A percentile compares a stretch with the other conserved stretches of the same genome.
Conservation (phyloP, 2,888 invertebrate species). For the Microctonus brassicae region DNA sequence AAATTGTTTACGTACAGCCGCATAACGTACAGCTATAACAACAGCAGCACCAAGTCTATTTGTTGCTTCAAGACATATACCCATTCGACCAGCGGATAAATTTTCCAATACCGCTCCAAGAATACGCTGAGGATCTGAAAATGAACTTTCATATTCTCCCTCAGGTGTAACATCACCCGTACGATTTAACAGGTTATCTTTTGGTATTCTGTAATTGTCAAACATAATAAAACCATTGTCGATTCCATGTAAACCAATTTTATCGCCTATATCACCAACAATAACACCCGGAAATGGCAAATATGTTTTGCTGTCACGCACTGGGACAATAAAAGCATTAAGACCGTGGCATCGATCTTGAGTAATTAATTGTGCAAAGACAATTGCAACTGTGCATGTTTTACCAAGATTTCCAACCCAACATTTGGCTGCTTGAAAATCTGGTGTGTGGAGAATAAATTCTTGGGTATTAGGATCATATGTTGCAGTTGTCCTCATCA, state of each 20-base stretch:
- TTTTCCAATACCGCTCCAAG: constrained; percentile 88
- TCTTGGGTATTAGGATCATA: constrained; percentile 81
- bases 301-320: constrained; percentile 83
- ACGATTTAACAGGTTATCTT: constrained; percentile 86
- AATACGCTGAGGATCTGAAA: constrained; percentile 88
- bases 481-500: constrained; percentile 88
- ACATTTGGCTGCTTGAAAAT: constrained; percentile 84
- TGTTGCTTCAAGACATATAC: constrained; percentile 78
- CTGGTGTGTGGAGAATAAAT: constrained; percentile 81
- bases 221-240: constrained; percentile 95
- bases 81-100: constrained; percentile 86
- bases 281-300: constrained; percentile 85
- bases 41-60: constrained; percentile 80
- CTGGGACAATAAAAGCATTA: constrained; percentile 90
- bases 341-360: constrained; percentile 85
- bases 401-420: constrained; percentile 89
- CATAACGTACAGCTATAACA: constrained; percentile 84
- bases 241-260: constrained; percentile 90
- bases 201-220: constrained; percentile 88
- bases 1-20: constrained; percentile 85
- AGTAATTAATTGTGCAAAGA: constrained; percentile 91
- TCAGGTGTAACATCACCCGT: constrained; percentile 91
- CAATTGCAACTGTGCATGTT: constrained; percentile 86
- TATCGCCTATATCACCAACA: constrained; percentile 94
- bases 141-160: constrained; percentile 90